Evolutionary conservation across 2,888 invertebrate species (phyloP).

Genomic region (Priocnemis perturbator): DNA sequence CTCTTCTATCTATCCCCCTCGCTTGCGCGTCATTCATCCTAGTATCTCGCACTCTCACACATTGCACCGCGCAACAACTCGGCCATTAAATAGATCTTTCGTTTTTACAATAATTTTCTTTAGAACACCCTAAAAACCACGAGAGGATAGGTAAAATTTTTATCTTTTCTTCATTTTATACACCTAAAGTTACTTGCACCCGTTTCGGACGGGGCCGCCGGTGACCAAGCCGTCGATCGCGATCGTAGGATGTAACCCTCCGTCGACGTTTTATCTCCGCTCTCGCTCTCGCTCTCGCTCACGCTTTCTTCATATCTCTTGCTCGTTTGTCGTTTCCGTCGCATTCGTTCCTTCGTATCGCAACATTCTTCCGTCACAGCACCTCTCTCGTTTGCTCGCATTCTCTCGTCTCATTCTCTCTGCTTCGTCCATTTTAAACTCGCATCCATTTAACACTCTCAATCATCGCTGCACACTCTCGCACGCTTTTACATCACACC

Average conservation of each 20-base stretch:
- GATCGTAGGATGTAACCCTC: conserved; percentile 32
- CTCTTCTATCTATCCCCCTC: conserved; percentile 28
- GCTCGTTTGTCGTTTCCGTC: conserved; percentile 36
- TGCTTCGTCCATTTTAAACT: conserved; percentile 26
- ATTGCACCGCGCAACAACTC: conserved; percentile 22
- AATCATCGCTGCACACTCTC: conserved; percentile 13
- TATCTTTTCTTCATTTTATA: conserved; percentile 57
- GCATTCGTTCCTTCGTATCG: conserved; percentile 31
- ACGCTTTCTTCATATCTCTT: conserved; percentile 13
- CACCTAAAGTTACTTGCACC: conserved; percentile 73
- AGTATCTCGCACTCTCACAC: conserved; percentile 24
- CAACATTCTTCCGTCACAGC: conserved; percentile 22
- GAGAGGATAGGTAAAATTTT: conserved; percentile 62
- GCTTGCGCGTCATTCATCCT: conserved; percentile 18
- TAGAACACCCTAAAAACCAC: conserved; percentile 67
- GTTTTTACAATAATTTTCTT: conserved; percentile 71
- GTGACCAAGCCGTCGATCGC: conserved; percentile 65
- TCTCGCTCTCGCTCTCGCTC: too few relatives aligned
- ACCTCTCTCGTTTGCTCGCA: conserved; percentile 37
- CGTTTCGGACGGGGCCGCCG: conserved; percentile 71
- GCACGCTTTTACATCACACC: conserved; percentile 16
- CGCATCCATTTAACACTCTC: conserved; percentile 33
- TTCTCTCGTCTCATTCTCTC: conserved; percentile 7
- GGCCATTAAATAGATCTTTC: conserved; percentile 58
- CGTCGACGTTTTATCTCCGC: too few relatives aligned